These are phyloP conservation scores for Mellivora capensis DNA, from an alignment of 2,113 vertebrate species.

Conservation along the genomic window DNA sequence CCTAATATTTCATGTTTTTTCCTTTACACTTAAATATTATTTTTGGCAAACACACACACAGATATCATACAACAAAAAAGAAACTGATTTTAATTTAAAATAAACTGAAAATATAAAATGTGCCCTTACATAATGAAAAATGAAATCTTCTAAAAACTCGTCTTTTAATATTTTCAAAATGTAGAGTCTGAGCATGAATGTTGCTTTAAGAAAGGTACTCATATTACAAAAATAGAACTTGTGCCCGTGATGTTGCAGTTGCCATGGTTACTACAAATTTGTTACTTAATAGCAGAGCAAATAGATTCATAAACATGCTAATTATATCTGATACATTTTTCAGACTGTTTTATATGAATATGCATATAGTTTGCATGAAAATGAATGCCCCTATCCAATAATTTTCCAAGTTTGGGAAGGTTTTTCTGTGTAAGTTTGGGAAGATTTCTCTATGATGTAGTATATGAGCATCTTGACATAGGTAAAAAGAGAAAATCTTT, in stretches of 20 bases:
- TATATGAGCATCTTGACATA: conserved; percentile 62
- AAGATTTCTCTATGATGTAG: conserved; percentile 65
- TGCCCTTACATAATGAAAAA: conserved; percentile 21
- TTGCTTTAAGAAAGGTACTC: conserved; percentile 89
- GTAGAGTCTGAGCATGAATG: conserved; percentile 78
- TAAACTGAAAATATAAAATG: conserved; percentile 12
- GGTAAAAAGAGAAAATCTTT: conserved; percentile 56
- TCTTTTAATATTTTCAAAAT: conserved; percentile 78
- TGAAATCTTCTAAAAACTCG: conserved; percentile 61
- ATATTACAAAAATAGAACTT: conserved; percentile 86
- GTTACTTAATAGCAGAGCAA: conserved; percentile 90
- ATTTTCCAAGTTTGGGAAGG: conserved; percentile 78
- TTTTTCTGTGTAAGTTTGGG: conserved; percentile 75
- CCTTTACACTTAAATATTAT: not conserved
- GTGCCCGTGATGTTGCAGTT: conserved; percentile 85
- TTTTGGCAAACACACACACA: not conserved
- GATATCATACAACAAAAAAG: not conserved
- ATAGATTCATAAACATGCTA: conserved; percentile 90
- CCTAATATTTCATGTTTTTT: not conserved
- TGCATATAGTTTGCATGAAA: conserved; percentile 85
- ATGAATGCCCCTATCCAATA: conserved; percentile 80
- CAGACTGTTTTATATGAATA: conserved; percentile 87
- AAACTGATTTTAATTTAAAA: conserved; percentile 37
- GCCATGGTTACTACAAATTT: conserved; percentile 90
- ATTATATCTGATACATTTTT: conserved; percentile 88